Percentiles rank a stretch among this genome's conserved stretches.
phyloP scores from a whole-genome alignment of 2,797 vertebrate genomes.

The Neomorphus geoffroyi region DNA sequence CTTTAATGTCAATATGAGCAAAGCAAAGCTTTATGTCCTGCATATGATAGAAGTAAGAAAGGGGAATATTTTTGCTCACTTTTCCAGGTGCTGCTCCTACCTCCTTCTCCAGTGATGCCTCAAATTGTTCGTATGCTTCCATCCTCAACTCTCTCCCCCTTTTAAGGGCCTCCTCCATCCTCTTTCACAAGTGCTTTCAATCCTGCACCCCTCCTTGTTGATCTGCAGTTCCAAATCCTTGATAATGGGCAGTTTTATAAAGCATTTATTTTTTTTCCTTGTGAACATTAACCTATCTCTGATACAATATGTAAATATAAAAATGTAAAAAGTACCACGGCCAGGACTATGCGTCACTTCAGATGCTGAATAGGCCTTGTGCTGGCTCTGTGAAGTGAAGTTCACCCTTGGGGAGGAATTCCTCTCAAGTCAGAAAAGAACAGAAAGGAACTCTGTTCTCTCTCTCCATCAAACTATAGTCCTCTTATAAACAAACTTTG shows the following conservation, averaged over 20 bases:
- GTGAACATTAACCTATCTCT: background rate
- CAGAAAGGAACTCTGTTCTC: conserved; percentile 56
- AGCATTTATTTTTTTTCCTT: background rate
- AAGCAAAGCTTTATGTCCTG: background rate
- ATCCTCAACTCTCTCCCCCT: background rate
- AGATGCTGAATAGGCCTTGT: conserved; percentile 45
- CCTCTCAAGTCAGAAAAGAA: conserved; percentile 37
- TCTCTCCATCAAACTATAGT: conserved; percentile 19
- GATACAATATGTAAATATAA: no score
- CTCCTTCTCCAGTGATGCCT: background rate
- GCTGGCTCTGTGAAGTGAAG: background rate
- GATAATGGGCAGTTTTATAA: background rate
- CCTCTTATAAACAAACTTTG: conserved; percentile 61
- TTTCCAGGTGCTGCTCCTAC: background rate
- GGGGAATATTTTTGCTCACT: background rate
- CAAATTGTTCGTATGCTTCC: background rate
- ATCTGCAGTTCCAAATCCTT: background rate
- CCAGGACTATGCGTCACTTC: conserved; percentile 36
- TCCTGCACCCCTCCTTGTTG: background rate
- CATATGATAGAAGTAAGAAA: background rate
- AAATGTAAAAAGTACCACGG: background rate
- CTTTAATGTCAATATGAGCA: no score
- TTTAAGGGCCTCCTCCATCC: background rate
- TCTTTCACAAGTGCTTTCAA: background rate
- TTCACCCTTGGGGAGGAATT: conserved; percentile 43